phyloP scores from a whole-genome alignment of 2,797 vertebrate species.

The Otolemur crassicaudatus region DNA sequence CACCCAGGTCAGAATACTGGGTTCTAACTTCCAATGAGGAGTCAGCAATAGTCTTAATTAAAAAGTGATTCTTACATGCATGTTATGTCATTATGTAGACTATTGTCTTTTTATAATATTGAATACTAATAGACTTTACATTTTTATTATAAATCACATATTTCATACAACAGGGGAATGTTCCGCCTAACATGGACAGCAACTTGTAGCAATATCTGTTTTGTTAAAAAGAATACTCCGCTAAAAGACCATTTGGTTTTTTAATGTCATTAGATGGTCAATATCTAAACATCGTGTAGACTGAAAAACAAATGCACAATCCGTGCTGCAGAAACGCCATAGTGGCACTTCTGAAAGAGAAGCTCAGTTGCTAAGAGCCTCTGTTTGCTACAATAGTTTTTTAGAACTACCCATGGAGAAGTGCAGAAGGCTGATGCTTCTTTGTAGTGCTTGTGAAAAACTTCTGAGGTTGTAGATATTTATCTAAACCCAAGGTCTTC shows the following conservation, averaged over 20 bases:
- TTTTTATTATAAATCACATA: slow-evolving; percentile 62
- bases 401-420: not conserved
- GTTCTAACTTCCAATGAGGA: not conserved
- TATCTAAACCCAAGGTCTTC: not conserved
- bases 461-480: not conserved
- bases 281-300: slow-evolving; percentile 33
- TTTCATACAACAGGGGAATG: slow-evolving; percentile 48
- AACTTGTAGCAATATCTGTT: slow-evolving; percentile 64
- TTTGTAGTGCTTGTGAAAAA: not conserved
- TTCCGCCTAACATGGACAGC: not conserved
- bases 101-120: slow-evolving; percentile 46
- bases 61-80: not conserved
- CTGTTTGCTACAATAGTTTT: not conserved
- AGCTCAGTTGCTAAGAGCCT: not conserved
- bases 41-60: slow-evolving; percentile 20
- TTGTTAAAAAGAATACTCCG: slow-evolving; percentile 57
- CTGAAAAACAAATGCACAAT: not conserved
- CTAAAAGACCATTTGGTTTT: slow-evolving; percentile 39
- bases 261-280: slow-evolving; percentile 54
- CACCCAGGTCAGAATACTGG: not conserved
- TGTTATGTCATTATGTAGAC: not conserved
- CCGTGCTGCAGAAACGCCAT: not conserved
- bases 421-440: not conserved
- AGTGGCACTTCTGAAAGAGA: not conserved
- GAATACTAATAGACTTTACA: slow-evolving; percentile 39